Percentiles rank a stretch among this genome's conserved stretches.
Evolutionary conservation across 2,113 vertebrate genomes (phyloP).

Genomic region (Mastomys natalensis): DNA sequence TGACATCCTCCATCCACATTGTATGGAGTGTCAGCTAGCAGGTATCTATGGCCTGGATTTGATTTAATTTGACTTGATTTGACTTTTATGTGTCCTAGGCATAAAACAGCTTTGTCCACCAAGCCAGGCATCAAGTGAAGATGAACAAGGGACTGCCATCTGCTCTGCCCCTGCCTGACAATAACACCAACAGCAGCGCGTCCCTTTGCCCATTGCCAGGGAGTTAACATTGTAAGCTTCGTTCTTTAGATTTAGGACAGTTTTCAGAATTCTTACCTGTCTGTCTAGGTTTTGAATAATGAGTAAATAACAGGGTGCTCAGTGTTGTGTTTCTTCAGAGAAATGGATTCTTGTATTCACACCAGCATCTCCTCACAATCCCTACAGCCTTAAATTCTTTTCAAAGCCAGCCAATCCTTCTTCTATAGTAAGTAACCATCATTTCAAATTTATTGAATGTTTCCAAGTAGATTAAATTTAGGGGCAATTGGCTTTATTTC

Average conservation of each 20-base stretch:
- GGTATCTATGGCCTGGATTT: too few species aligned
- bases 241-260: background rate
- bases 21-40: too few species aligned
- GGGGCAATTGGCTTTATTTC: conserved; percentile 2
- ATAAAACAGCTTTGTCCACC: too few species aligned
- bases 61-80: too few species aligned
- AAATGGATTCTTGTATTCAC: background rate
- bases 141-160: too few species aligned
- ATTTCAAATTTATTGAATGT: conserved; percentile 20
- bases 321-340: background rate
- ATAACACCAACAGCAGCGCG: too few species aligned
- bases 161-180: too few species aligned
- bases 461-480: conserved; percentile 21
- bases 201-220: too few species aligned
- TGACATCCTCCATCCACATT: too few species aligned
- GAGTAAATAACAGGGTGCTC: background rate
- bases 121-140: too few species aligned
- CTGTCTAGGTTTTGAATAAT: background rate
- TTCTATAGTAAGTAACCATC: background rate
- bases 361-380: background rate
- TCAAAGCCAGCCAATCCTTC: conserved; percentile 12
- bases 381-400: conserved; percentile 23
- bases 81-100: too few species aligned
- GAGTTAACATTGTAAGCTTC: conserved; percentile 24
- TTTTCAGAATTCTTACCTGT: background rate